Conservation (phyloP, 2,888 invertebrate species). For the Azorinus chamasolen region DNA sequence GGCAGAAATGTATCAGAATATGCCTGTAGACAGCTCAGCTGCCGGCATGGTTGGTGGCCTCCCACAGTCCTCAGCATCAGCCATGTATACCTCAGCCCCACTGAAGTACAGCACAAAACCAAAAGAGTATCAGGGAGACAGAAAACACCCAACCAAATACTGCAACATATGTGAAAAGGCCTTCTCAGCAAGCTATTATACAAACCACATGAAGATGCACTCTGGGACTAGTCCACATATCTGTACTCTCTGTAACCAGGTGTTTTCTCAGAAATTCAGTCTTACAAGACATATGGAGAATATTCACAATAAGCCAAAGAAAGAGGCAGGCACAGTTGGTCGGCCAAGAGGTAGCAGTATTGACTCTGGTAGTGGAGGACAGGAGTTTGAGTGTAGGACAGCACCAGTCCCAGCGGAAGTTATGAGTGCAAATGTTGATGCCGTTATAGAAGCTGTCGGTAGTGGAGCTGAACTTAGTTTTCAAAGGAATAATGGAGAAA, state of each 20-base stretch:
- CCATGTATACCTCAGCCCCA: too few species aligned
- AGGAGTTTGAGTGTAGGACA: too few species aligned
- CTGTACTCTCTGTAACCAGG: slow-evolving; percentile 51
- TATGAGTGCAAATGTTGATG: too few species aligned
- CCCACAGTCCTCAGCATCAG: background rate
- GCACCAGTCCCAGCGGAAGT: too few species aligned
- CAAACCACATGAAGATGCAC: slow-evolving; percentile 62
- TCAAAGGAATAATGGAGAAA: too few species aligned
- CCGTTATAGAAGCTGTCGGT: too few species aligned
- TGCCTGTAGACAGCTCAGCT: too few species aligned
- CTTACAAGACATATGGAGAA: slow-evolving; percentile 57
- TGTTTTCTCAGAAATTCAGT: slow-evolving; percentile 60
- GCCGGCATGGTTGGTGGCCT: too few species aligned
- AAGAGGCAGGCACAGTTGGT: background rate
- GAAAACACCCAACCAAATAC: slow-evolving; percentile 57
- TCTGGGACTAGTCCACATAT: slow-evolving; percentile 56
- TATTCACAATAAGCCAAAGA: slow-evolving; percentile 47
- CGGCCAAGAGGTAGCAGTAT: too few species aligned
- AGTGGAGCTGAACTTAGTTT: too few species aligned
- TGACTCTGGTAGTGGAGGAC: too few species aligned
- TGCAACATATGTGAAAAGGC: slow-evolving; percentile 56
- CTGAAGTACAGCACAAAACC: slow-evolving; percentile 7
- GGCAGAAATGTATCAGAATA: too few species aligned
- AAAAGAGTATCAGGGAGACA: slow-evolving; percentile 52
- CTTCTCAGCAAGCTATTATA: slow-evolving; percentile 55